phyloP scores from a whole-genome alignment of 2,888 invertebrate species.

The Cyrtodaria siliqua region DNA sequence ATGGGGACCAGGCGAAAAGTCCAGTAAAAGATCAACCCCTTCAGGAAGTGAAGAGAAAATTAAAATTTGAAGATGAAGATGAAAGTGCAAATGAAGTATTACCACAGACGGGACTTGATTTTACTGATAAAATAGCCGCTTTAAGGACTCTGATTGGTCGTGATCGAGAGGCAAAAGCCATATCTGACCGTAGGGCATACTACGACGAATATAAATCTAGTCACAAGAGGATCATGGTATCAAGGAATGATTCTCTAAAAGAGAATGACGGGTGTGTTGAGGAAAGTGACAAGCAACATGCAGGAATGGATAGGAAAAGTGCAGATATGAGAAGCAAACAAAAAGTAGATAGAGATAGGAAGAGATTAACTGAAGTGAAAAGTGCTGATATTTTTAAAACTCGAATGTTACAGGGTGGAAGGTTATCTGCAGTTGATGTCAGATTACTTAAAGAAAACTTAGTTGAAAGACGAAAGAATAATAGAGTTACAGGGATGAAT shows the following conservation, averaged over 20 bases:
- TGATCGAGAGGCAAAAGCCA: constrained; percentile 29
- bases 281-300: not conserved
- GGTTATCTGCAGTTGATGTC: constrained; percentile 45
- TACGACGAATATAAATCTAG: constrained; percentile 50
- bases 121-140: constrained; percentile 72
- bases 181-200: constrained; percentile 41
- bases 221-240: constrained; percentile 45
- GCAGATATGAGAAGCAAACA: not conserved
- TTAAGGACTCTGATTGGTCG: constrained; percentile 56
- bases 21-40: constrained; percentile 19
- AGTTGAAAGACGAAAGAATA: constrained; percentile 23
- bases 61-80: constrained; percentile 53
- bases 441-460: constrained; percentile 39
- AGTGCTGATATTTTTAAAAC: constrained; percentile 51
- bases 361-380: constrained; percentile 40
- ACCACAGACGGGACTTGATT: constrained; percentile 51
- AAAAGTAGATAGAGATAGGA: constrained; percentile 13
- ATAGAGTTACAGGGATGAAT: constrained; percentile 1
- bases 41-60: constrained; percentile 46
- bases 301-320: not conserved
- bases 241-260: constrained; percentile 56
- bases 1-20: not conserved
- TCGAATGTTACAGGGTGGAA: constrained; percentile 21
- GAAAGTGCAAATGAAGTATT: not conserved
- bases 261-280: constrained; percentile 26